These are phyloP conservation scores for Eustalomyia histrio DNA, from an alignment of 2,888 invertebrate genomes.

Conservation along the genomic window DNA sequence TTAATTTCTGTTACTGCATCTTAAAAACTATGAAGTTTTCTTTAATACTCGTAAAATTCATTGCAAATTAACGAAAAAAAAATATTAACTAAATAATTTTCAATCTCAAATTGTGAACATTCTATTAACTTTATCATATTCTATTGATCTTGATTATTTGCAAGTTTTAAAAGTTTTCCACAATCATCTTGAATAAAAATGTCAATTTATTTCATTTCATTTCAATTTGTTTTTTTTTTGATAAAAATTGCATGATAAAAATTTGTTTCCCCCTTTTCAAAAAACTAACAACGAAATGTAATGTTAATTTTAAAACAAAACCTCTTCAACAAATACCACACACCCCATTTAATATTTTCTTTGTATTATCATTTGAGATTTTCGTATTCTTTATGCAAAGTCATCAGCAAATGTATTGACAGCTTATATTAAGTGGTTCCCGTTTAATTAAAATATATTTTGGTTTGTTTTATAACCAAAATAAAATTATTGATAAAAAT, in stretches of 20 bases:
- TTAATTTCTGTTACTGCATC: no score
- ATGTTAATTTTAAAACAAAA: not conserved
- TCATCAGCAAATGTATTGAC: not conserved
- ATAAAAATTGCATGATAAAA: not conserved
- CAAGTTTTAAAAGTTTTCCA: no score
- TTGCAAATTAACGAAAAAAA: no score
- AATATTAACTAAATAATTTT: no score
- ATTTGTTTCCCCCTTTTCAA: not conserved
- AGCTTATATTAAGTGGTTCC: not conserved
- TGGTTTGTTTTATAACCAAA: not conserved
- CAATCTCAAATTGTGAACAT: no score
- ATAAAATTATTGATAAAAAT: not conserved
- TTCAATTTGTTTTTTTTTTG: not conserved
- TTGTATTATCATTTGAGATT: not conserved
- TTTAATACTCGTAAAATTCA: no score
- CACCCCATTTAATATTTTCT: not conserved
- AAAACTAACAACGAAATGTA: not conserved
- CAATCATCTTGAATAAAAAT: no score
- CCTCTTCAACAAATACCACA: not conserved
- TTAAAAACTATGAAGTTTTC: no score
- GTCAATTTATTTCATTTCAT: not conserved
- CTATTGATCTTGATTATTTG: no score
- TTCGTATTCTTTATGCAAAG: not conserved
- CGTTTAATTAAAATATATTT: not conserved
- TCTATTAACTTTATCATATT: no score